Base-by-base conservation (phyloP, 2,888 invertebrate genomes). In the Carpatolechia fugitivella region DNA sequence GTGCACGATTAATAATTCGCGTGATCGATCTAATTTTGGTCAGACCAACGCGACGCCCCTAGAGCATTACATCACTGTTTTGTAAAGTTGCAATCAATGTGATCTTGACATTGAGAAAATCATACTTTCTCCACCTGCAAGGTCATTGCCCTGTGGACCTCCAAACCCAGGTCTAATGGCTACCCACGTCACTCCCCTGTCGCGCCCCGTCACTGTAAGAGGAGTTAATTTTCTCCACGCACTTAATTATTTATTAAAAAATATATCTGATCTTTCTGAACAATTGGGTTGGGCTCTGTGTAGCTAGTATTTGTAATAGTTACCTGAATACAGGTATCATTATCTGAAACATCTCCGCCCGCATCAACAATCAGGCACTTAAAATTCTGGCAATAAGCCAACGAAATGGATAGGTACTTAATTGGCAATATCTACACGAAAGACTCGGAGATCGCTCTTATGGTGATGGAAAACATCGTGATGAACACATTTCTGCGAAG, bases 141-240 rank as follows among this genome's bases (percentile, higher is more conserved):
- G 70, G 64, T 63, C 67, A 60, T 52, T 63, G 65, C 46, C 52
- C 52, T 13, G 7, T 31, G 29, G 11, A 80, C 78, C 85, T 75
- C 66, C 69, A 66, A 73, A 76, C 78, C 65, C 62, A 58, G 60
- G 64, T 56, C 66, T 85, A 84, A 86, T 85, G 77, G 78, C 70
- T 64, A 74, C 75, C 60, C 80, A 74, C 83, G 84, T 86, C 87
- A 85, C 71, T 82, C 76, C 56, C 63, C 76, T 72, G 81, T 82
- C 84, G 69, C 66, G 62, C 67, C 76, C 72, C 76, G 78, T 81
- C 80, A 78, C 69, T 68, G 69, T 59, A 65, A 75, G 82, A 85
- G 72, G 76, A 85, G 85, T 84, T 86, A 85, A 88, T 87, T 85
- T 83, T 76, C 76, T 75, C 63, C 62, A 68, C 72, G 74, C 80